phyloP scores from a whole-genome alignment of 2,797 vertebrate species.

The Balearica regulorum region DNA sequence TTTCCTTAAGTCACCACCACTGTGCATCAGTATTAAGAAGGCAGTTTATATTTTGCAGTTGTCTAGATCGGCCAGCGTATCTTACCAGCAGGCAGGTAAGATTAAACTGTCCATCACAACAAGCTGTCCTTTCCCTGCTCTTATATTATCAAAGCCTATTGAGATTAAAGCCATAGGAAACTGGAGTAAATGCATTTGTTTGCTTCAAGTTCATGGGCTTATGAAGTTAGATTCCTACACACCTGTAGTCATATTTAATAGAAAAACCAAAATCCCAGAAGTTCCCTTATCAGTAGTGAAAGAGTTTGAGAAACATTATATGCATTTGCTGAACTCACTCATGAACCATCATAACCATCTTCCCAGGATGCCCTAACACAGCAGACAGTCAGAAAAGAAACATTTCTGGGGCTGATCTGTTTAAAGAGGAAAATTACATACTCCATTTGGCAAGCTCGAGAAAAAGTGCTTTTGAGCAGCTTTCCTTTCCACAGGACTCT shows the following conservation, averaged over 20 bases:
- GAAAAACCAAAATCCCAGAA: background rate
- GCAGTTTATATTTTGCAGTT: slow-evolving; percentile 51
- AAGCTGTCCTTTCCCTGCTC: background rate
- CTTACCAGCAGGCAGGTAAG: slow-evolving; percentile 59
- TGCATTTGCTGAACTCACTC: background rate
- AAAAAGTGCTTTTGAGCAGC: background rate
- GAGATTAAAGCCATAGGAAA: slow-evolving; percentile 24
- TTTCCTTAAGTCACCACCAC: slow-evolving; percentile 44
- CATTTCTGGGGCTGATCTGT: background rate
- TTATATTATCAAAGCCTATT: background rate
- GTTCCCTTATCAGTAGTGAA: background rate
- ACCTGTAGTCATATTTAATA: background rate
- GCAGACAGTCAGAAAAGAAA: background rate
- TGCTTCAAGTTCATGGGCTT: background rate
- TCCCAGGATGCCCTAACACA: background rate
- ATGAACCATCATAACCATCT: background rate
- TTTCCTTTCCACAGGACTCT: background rate
- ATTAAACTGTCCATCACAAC: slow-evolving; percentile 66
- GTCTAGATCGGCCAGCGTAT: background rate
- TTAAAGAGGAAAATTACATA: background rate
- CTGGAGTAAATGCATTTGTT: background rate
- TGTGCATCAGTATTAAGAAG: slow-evolving; percentile 61
- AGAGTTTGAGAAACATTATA: background rate
- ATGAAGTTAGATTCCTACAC: background rate
- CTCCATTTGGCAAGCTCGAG: background rate